Percentiles rank a stretch among this genome's conserved stretches.
These are phyloP conservation scores for Nebria brevicollis DNA, from an alignment of 2,888 invertebrate genomes.

Conservation along the genomic window DNA sequence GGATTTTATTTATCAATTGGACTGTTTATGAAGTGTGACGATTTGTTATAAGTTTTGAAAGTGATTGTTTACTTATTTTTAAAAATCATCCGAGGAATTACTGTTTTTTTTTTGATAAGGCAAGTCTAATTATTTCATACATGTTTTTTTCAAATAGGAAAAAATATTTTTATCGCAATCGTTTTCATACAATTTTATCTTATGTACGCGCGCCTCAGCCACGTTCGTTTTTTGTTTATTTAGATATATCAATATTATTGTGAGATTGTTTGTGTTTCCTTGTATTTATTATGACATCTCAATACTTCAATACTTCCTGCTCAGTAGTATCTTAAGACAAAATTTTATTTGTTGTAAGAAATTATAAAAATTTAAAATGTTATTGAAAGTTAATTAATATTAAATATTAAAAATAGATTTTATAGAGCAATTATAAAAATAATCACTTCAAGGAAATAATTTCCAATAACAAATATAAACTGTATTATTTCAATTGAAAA, in stretches of 20 bases:
- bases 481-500: neutral
- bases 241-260: neutral
- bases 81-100: neutral
- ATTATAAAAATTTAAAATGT: too few relatives aligned
- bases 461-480: neutral
- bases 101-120: neutral
- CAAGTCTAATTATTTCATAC: neutral
- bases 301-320: too few relatives aligned
- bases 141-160: too few relatives aligned
- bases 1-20: slow-evolving; percentile 38
- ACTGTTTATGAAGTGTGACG: slow-evolving; percentile 11
- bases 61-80: slow-evolving; percentile 17
- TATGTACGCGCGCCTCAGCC: too few relatives aligned
- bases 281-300: neutral
- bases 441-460: neutral
- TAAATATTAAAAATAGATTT: too few relatives aligned
- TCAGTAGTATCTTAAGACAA: too few relatives aligned
- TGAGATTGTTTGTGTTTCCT: neutral
- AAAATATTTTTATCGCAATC: too few relatives aligned
- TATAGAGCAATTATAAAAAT: neutral
- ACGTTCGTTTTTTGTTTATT: neutral
- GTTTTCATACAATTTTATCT: too few relatives aligned
- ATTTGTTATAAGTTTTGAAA: slow-evolving; percentile 7
- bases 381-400: too few relatives aligned
- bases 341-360: too few relatives aligned